Evolutionary conservation across 2,888 invertebrate species (phyloP), one percentile per base, ranked within the genome.

Genomic region (Zootermopsis nevadensis): DNA sequence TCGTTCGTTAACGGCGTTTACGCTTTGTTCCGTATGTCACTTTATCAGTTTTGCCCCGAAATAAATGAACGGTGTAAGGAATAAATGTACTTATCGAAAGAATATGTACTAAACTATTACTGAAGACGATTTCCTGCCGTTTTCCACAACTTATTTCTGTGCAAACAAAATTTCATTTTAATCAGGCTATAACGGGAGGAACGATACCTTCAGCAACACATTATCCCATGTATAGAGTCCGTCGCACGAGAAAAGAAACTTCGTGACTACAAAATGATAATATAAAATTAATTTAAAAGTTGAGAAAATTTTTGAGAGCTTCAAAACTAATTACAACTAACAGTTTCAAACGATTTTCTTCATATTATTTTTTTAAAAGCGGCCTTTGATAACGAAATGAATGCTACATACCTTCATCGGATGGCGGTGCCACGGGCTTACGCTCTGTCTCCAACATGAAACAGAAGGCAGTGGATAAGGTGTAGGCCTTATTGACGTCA

Each of bases 351-450:
- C 72, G 10, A n/a, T 74, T 74, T 74, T 38, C 74, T 38, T 74
- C 19, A 38, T n/a, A n/a, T 24, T 38, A 38, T 38, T 38, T 74
- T 74, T 74, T n/a, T 2, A 74, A 74, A 79, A 60, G 79, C 33
- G 10, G 35, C 35, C 31, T 79, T 31, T 31, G 33, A n/a, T 66
- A 60, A 77, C 24, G 79, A 79, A 66, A 53, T 79, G 24, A 35
- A 77, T 42, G 27, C 22, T 83, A 66, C 77, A 79, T 83, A 80
- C 79, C 79, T 72, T 83, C 79, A 79, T 27, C 33, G 79, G 82
- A 60, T 82, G 74, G 82, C 82, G 82, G 76, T 82, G 82, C 74
- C 74, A 82, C 82, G 74, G 74, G 69, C 55, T 35, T 80, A 48
- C 22, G 69, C 55, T 83, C 80, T 80, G 72, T 72, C 80, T 72